Percentiles rank a stretch among this genome's conserved stretches.
Conservation (phyloP, 2,888 invertebrate genomes). For the Hemistola chrysoprasaria region DNA sequence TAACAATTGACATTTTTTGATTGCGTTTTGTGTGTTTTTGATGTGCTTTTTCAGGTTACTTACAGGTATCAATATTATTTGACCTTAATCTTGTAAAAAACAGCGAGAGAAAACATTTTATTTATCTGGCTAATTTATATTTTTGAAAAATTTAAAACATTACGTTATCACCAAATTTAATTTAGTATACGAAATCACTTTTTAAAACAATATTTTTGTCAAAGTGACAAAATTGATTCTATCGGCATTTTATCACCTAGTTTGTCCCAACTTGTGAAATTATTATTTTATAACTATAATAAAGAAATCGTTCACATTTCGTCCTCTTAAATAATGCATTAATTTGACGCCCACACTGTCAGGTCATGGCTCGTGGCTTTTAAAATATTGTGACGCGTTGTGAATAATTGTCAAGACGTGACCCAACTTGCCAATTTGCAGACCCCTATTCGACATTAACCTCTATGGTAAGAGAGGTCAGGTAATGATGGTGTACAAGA, state of each 20-base stretch:
- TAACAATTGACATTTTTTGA: constrained; percentile 50
- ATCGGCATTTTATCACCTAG: constrained; percentile 14
- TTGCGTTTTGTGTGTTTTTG: constrained; percentile 63
- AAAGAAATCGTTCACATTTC: constrained; percentile 10
- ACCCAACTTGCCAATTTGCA: constrained; percentile 13
- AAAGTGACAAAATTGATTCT: too few relatives aligned
- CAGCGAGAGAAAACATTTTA: too few relatives aligned
- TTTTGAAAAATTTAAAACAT: too few relatives aligned
- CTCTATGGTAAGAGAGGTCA: not conserved
- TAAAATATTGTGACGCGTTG: constrained; percentile 72
- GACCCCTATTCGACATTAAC: not conserved
- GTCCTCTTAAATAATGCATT: constrained; percentile 63
- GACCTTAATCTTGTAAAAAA: too few relatives aligned
- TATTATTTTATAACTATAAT: not conserved
- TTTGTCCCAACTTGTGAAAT: too few relatives aligned
- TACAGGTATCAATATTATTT: constrained; percentile 74
- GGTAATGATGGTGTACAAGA: constrained; percentile 1
- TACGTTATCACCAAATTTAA: too few relatives aligned
- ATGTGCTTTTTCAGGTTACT: constrained; percentile 68
- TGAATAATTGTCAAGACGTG: constrained; percentile 57
- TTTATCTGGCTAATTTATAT: too few relatives aligned
- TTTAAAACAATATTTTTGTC: too few relatives aligned
- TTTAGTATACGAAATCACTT: too few relatives aligned
- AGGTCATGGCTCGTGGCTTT: constrained; percentile 66
- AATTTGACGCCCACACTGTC: constrained; percentile 64